Evolutionary conservation across 2,113 vertebrate genomes (phyloP).

Genomic region (Nothobranchius furzeri): DNA sequence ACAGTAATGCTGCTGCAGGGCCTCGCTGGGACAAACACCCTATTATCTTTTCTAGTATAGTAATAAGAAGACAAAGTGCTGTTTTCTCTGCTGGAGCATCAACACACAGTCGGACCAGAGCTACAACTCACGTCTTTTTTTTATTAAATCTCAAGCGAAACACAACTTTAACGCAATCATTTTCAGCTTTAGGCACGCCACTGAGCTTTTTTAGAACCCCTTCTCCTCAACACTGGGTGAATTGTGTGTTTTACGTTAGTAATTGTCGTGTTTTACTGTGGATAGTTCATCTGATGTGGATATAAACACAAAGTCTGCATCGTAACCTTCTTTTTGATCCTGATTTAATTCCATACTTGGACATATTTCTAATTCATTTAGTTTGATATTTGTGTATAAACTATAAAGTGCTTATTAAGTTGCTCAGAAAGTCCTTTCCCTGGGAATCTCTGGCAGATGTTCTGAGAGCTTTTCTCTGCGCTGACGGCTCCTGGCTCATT

Average conservation of each 20-base stretch:
- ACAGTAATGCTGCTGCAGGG: slow-evolving; percentile 30
- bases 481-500: slow-evolving; percentile 33
- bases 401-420: not conserved
- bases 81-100: slow-evolving; percentile 26
- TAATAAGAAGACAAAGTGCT: slow-evolving; percentile 41
- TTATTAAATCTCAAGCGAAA: slow-evolving; percentile 18
- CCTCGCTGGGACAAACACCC: slow-evolving; percentile 38
- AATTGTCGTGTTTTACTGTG: not conserved
- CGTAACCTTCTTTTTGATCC: no score
- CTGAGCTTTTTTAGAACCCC: not conserved
- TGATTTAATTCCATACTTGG: no score
- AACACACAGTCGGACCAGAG: not conserved
- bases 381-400: not conserved
- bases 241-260: not conserved
- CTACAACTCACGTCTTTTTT: slow-evolving; percentile 14
- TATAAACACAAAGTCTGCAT: not conserved
- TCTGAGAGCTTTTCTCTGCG: slow-evolving; percentile 27
- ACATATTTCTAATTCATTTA: not conserved
- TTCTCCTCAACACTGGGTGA: not conserved
- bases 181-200: not conserved
- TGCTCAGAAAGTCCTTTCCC: not conserved
- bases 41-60: slow-evolving; percentile 26
- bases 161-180: not conserved
- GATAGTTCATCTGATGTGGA: not conserved
- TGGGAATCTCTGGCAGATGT: slow-evolving; percentile 19